Evolutionary conservation across 2,113 vertebrate species (phyloP).

Genomic region (Hippocampus abdominalis): DNA sequence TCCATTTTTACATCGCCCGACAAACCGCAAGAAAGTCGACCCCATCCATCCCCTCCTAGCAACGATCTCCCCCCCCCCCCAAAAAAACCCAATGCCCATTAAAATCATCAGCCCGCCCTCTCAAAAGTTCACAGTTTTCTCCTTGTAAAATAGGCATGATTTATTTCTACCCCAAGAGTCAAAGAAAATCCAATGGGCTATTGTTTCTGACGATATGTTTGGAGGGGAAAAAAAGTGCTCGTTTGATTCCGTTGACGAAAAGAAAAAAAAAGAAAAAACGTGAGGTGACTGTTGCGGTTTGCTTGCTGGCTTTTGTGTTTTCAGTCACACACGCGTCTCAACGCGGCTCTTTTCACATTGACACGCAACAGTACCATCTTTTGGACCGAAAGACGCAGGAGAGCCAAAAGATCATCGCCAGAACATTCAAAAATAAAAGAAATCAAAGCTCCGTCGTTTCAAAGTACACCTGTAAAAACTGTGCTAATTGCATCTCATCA

Average conservation of each 20-base stretch:
- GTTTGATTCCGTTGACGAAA: constrained; percentile 71
- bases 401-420: constrained; percentile 45
- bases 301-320: constrained; percentile 16
- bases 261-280: constrained; percentile 1
- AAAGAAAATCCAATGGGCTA: constrained; percentile 55
- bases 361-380: constrained; percentile 70
- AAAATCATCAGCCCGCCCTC: constrained; percentile 5
- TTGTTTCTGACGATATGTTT: constrained; percentile 66
- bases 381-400: constrained; percentile 59
- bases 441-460: constrained; percentile 74
- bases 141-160: constrained; percentile 64
- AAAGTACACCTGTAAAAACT: constrained; percentile 83
- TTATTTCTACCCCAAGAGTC: constrained; percentile 46
- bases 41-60: no score
- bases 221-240: constrained; percentile 72
- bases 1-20: constrained; percentile 64
- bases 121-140: constrained; percentile 73
- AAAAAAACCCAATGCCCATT: constrained; percentile 40
- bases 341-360: constrained; percentile 43
- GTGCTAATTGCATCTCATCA: constrained; percentile 84
- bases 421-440: constrained; percentile 30
- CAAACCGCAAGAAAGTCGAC: constrained; percentile 35
- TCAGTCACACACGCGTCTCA: not conserved
- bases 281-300: not conserved
- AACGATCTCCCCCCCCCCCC: not conserved